Conservation (phyloP, 1,140 invertebrate genomes). For the Luehdorfia chinensis region DNA sequence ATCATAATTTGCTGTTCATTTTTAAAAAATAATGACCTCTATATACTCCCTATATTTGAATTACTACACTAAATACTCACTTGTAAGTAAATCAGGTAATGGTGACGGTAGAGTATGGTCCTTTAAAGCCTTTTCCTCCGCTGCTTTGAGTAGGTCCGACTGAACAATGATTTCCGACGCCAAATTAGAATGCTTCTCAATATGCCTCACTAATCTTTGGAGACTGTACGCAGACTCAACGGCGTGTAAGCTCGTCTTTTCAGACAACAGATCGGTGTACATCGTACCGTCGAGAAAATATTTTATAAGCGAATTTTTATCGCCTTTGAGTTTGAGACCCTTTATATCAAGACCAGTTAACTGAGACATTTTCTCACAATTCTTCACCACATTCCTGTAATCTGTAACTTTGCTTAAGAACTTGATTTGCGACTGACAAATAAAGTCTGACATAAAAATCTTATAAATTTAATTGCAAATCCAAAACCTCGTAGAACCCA, state of each 20-base stretch:
- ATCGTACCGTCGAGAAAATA: conserved; percentile 54
- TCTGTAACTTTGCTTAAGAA: conserved; percentile 38
- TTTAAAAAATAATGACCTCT: no score
- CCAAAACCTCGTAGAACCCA: no score
- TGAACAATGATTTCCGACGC: conserved; percentile 27
- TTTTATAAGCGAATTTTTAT: conserved; percentile 53
- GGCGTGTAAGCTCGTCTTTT: conserved; percentile 33
- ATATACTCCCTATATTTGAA: no score
- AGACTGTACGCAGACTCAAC: conserved; percentile 45
- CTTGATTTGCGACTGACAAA: no score
- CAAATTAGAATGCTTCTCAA: conserved; percentile 38
- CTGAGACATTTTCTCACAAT: conserved; percentile 44
- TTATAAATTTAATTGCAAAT: no score
- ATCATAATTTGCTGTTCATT: no score
- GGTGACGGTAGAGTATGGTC: conserved; percentile 29
- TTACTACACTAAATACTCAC: conserved; percentile 1
- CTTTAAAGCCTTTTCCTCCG: conserved; percentile 25
- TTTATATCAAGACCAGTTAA: conserved; percentile 53
- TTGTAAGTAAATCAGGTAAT: conserved; percentile 22
- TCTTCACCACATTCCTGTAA: conserved; percentile 44
- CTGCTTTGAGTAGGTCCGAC: conserved; percentile 21
- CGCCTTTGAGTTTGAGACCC: conserved; percentile 42
- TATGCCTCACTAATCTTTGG: conserved; percentile 45
- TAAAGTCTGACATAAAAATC: no score
- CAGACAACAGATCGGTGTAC: conserved; percentile 41